Conservation (phyloP, 1,140 invertebrate genomes). For the Lepidotrigona ventralis region DNA sequence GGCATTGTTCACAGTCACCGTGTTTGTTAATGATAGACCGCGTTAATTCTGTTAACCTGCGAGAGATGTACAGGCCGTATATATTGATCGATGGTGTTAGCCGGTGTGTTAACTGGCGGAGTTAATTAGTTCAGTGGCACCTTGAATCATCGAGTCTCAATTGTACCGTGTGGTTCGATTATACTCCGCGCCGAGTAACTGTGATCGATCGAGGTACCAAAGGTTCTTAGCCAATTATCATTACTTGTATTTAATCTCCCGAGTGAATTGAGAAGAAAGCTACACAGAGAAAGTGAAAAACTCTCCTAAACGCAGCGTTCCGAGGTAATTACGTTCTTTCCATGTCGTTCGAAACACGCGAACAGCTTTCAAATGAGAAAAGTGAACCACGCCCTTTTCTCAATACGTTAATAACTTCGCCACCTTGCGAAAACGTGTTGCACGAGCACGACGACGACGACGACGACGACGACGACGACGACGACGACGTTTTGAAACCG, state of each 20-base stretch:
- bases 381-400: not conserved
- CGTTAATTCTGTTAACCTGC: slow-evolving; percentile 20
- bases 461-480: no score
- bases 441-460: no score
- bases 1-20: not conserved
- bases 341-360: not conserved
- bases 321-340: not conserved
- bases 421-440: no score
- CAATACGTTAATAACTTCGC: not conserved
- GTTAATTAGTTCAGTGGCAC: slow-evolving; percentile 38
- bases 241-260: not conserved
- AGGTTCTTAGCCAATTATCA: not conserved
- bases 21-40: slow-evolving; percentile 23
- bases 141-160: slow-evolving; percentile 36
- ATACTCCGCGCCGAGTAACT: not conserved
- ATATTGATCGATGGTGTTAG: slow-evolving; percentile 36
- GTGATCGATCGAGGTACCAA: not conserved
- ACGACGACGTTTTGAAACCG: not conserved
- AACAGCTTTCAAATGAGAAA: not conserved
- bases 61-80: not conserved
- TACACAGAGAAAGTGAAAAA: no score
- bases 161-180: slow-evolving; percentile 29
- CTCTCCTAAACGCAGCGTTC: no score
- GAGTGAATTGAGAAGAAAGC: no score
- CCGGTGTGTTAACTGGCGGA: slow-evolving; percentile 26